phyloP scores from a whole-genome alignment of 2,888 invertebrate species.

The Cloeon dipterum region DNA sequence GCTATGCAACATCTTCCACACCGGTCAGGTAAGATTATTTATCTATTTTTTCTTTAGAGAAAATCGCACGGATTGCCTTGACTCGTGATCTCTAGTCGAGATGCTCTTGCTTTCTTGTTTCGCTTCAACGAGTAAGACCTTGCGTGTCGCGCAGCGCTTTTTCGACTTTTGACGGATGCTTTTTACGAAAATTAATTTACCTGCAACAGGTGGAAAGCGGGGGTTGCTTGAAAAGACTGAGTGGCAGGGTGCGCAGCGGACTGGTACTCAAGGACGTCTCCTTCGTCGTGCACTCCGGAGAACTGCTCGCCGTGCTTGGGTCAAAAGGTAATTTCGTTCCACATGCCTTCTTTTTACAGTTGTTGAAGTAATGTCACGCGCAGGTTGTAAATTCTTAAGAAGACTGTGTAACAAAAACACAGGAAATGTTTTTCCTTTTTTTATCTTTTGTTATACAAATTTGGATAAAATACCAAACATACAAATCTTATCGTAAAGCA shows the following conservation, averaged over 20 bases:
- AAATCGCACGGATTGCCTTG: too few species aligned
- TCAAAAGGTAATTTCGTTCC: conserved; percentile 44
- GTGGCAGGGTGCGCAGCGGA: conserved; percentile 58
- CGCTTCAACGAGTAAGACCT: too few species aligned
- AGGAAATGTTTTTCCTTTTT: too few species aligned
- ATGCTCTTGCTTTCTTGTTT: neutral
- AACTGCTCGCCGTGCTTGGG: conserved; percentile 79
- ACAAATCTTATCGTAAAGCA: too few species aligned
- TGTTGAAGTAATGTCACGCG: neutral
- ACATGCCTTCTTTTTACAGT: neutral
- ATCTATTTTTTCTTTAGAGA: too few species aligned
- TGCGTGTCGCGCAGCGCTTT: neutral
- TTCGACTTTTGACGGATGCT: neutral
- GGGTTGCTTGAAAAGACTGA: conserved; percentile 46
- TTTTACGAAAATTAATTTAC: too few species aligned
- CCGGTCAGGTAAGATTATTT: conserved; percentile 44
- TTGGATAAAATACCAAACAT: too few species aligned
- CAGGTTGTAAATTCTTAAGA: neutral
- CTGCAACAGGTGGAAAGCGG: conserved; percentile 49
- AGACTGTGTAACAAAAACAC: neutral
- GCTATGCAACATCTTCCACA: conserved; percentile 69
- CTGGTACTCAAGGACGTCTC: conserved; percentile 83
- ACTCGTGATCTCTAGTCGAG: too few species aligned
- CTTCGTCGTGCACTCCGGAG: conserved; percentile 73
- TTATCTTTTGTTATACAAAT: too few species aligned